Base-by-base conservation (phyloP, 2,113 vertebrate species). In the Saccopteryx leptura region DNA sequence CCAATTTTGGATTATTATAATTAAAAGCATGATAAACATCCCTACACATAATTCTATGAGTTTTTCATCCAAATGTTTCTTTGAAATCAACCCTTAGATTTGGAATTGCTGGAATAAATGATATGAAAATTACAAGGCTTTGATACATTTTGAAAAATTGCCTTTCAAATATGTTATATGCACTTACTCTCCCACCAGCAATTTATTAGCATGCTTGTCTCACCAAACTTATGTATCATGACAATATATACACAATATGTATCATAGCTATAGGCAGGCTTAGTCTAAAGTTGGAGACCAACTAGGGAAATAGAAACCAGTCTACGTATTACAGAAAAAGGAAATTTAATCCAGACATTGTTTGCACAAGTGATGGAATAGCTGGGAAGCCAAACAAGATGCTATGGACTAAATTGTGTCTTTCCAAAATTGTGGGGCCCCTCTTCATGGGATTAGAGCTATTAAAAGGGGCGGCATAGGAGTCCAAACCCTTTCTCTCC, bases 101-200 rank as follows among this genome's bases (percentile, higher is more conserved):
- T 80, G 81, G 48, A 95, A 72, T 86, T 72, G 28, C 63, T 65
- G 26, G 48, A 31, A 24, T 90, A 80, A 63, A 72, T 91, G 56
- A 56, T 86, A 11, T 63, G 72, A 86, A 91, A 86, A 80, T 86
- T 72, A 33, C 9, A 63, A 91, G 33, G 65, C 66, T 95, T 86
- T 86, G 48, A 65, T 86, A 56, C 15, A 91, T 72, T 87, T 80
- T 95, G 58, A 48, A 50, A 91, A 91, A 54, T 79, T 71, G 71
- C 63, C 80, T 94, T 85, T 78, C 54, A 11, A 12, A 90, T 79
- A 87, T 79, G 19, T 78, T 56, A n/a, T 72, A 56, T 80, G 28
- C 6, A 74, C 81, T 80, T 80, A 56, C 19, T 95, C 21, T 54
- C 26, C 11, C 5, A 11, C n/a, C 33, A 95, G 11, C 21, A 3